Evolutionary conservation across 2,113 vertebrate genomes (phyloP).

Genomic region (Phyllopteryx taeniolatus): DNA sequence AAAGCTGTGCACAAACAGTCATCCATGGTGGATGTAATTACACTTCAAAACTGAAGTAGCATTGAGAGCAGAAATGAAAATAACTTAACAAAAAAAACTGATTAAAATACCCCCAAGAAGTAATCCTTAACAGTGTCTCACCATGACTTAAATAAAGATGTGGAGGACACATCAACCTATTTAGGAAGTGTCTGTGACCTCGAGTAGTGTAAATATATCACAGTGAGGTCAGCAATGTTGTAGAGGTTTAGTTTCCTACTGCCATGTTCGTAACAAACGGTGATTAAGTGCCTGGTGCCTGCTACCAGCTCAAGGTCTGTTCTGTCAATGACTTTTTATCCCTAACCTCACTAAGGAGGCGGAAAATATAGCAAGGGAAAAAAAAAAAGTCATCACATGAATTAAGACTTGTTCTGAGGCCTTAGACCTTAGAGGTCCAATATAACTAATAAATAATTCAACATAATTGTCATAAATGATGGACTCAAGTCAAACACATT

Average conservation of each 20-base stretch:
- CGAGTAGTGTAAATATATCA: slow-evolving; percentile 14
- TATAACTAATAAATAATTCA: neutral
- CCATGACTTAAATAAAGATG: slow-evolving; percentile 3
- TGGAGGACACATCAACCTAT: slow-evolving; percentile 2
- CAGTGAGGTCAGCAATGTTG: slow-evolving; percentile 10
- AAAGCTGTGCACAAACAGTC: neutral
- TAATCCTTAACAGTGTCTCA: neutral
- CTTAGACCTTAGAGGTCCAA: neutral
- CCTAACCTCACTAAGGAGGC: neutral
- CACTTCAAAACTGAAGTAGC: neutral
- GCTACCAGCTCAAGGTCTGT: slow-evolving; percentile 5
- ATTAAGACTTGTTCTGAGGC: neutral
- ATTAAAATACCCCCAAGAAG: neutral
- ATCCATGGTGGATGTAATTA: neutral
- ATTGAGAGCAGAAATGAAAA: neutral
- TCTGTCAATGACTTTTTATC: slow-evolving; percentile 32
- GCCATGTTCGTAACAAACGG: slow-evolving; percentile 12
- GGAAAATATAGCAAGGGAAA: neutral
- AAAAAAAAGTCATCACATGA: neutral
- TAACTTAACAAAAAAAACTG: neutral
- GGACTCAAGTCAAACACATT: no score
- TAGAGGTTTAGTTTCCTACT: slow-evolving; percentile 4
- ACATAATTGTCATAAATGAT: neutral
- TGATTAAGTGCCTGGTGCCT: slow-evolving; percentile 32
- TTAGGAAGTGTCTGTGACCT: slow-evolving; percentile 14